phyloP scores from a whole-genome alignment of 2,797 vertebrate genomes.

The Sebastes steindachneri region DNA sequence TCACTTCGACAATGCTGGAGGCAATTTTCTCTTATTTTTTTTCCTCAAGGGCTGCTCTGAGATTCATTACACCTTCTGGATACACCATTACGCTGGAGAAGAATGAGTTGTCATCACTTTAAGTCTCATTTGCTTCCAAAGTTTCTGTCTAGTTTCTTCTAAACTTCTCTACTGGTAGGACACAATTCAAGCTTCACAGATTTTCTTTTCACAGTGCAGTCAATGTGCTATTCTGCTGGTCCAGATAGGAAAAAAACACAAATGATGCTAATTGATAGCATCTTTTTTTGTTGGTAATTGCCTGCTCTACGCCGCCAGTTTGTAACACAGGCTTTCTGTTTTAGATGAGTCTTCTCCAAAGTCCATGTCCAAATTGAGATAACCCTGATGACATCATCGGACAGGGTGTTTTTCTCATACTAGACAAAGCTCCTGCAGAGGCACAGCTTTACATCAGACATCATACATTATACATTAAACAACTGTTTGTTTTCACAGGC shows the following conservation, averaged over 20 bases:
- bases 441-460: not conserved
- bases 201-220: not conserved
- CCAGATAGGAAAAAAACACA: not conserved
- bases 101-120: not conserved
- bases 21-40: conserved; percentile 1
- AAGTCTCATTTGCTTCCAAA: not conserved
- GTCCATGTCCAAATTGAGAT: not conserved
- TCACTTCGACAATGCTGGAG: not conserved
- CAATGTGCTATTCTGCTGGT: not conserved
- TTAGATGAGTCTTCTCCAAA: not conserved
- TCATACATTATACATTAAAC: not conserved
- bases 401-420: not conserved
- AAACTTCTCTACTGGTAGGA: not conserved
- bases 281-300: not conserved
- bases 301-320: too few relatives aligned
- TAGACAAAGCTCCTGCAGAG: not conserved
- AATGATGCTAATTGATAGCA: not conserved
- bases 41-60: not conserved
- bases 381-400: not conserved
- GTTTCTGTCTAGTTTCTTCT: not conserved
- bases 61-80: conserved; percentile 21
- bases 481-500: not conserved
- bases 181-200: not conserved
- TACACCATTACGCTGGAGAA: not conserved
- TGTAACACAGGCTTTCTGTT: not conserved